Percentiles rank a stretch among this genome's conserved stretches.
phyloP scores from a whole-genome alignment of 1,140 invertebrate species.

The Formica selysi region DNA sequence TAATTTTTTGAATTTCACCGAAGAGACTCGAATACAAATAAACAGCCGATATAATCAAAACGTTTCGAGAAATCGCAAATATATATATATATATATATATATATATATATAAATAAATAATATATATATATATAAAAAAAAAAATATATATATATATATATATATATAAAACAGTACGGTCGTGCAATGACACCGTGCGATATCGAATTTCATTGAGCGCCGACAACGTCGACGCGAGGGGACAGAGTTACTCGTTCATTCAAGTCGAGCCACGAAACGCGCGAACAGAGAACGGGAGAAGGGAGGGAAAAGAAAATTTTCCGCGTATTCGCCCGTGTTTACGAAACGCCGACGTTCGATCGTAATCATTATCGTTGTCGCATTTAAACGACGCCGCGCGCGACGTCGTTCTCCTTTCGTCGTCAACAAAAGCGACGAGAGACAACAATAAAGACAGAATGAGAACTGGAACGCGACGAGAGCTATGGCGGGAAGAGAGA shows the following conservation, averaged over 20 bases:
- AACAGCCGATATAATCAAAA: too few relatives aligned
- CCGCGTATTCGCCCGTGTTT: constrained; percentile 21
- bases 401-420: not conserved
- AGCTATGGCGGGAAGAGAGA: constrained; percentile 40
- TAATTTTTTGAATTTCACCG: too few relatives aligned
- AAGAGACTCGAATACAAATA: too few relatives aligned
- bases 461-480: not conserved
- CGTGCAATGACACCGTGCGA: constrained; percentile 15
- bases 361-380: not conserved
- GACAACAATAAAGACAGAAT: constrained; percentile 10
- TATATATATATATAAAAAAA: too few relatives aligned
- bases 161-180: not conserved
- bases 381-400: not conserved
- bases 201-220: constrained; percentile 55
- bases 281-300: not conserved
- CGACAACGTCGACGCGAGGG: not conserved
- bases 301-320: constrained; percentile 1
- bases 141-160: too few relatives aligned
- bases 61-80: too few relatives aligned
- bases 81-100: too few relatives aligned
- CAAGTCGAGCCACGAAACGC: constrained; percentile 11
- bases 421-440: constrained; percentile 29
- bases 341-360: constrained; percentile 2
- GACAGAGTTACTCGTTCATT: constrained; percentile 3
- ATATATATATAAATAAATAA: too few relatives aligned